Evolutionary conservation across 2,797 vertebrate species (phyloP).

Genomic region (Scarus forsteni): DNA sequence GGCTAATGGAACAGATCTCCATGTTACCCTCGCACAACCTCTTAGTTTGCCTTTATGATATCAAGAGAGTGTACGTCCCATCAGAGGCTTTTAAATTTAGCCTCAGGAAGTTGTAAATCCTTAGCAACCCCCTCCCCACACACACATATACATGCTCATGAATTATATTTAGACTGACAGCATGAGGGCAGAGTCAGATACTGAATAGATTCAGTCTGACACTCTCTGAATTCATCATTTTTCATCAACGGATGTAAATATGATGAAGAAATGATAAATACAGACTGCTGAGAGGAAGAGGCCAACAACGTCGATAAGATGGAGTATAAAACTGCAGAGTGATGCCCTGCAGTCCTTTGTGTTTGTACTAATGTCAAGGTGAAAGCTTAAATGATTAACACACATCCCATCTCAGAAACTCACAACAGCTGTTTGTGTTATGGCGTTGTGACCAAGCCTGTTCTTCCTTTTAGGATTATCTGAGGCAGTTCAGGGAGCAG

Average conservation of each 20-base stretch:
- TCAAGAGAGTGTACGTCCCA: not conserved
- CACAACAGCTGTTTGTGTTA: constrained; percentile 37
- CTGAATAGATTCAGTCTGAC: constrained; percentile 49
- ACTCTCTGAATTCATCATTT: constrained; percentile 38
- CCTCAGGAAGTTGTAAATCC: constrained; percentile 2
- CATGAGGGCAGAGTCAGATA: constrained; percentile 29
- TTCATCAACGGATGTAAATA: constrained; percentile 41
- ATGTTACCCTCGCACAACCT: not conserved
- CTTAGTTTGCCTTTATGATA: not conserved
- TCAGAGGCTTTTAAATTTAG: not conserved
- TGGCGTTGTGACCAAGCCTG: constrained; percentile 7
- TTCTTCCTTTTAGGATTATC: constrained; percentile 12
- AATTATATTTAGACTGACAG: constrained; percentile 64
- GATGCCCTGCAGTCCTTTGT: not conserved
- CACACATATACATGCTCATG: constrained; percentile 7
- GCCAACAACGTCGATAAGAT: constrained; percentile 4
- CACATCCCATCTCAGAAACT: constrained; percentile 3
- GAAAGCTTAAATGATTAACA: not conserved
- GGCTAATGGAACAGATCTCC: not conserved
- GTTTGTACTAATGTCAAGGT: constrained; percentile 14
- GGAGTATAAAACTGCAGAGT: not conserved
- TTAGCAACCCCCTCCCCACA: not conserved
- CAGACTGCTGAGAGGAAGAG: constrained; percentile 8
- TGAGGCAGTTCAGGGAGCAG: constrained; percentile 25
- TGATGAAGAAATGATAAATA: not conserved